phyloP scores from a whole-genome alignment of 1,140 invertebrate genomes.

The Drosophila dunni region DNA sequence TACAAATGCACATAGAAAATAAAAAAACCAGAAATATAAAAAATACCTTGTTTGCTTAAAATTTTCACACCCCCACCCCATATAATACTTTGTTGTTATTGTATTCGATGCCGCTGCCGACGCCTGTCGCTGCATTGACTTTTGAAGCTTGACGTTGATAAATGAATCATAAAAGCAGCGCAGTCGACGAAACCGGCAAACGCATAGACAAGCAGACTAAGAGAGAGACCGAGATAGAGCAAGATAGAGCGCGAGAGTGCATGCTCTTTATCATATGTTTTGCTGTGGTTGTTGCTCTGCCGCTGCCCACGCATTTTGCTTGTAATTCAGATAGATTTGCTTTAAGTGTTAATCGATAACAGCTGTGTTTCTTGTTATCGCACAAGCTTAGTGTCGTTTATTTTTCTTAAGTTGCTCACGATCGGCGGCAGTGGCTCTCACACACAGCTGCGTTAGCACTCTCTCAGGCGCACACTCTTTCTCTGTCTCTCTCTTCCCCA shows the following conservation, averaged over 20 bases:
- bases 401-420: slow-evolving; percentile 41
- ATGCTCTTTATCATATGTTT: slow-evolving; percentile 30
- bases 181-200: slow-evolving; percentile 53
- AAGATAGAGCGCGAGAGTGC: neutral
- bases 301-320: slow-evolving; percentile 40
- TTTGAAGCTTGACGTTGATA: slow-evolving; percentile 72
- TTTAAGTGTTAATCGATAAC: slow-evolving; percentile 63
- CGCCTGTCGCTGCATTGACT: slow-evolving; percentile 62
- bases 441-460: slow-evolving; percentile 7
- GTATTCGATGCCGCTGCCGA: slow-evolving; percentile 13
- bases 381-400: slow-evolving; percentile 32
- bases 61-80: slow-evolving; percentile 54
- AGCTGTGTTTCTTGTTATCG: slow-evolving; percentile 70
- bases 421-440: slow-evolving; percentile 28
- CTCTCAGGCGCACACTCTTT: slow-evolving; percentile 20
- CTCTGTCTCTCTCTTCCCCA: slow-evolving; percentile 11
- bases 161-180: slow-evolving; percentile 79
- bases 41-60: slow-evolving; percentile 52
- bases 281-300: slow-evolving; percentile 17
- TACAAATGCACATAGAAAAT: slow-evolving; percentile 42
- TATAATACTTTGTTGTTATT: slow-evolving; percentile 33
- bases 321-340: slow-evolving; percentile 22
- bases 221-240: slow-evolving; percentile 2
- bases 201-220: slow-evolving; percentile 16
- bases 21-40: slow-evolving; percentile 1